phyloP scores from a whole-genome alignment of 2,888 invertebrate genomes.

The Harpalus rufipes region DNA sequence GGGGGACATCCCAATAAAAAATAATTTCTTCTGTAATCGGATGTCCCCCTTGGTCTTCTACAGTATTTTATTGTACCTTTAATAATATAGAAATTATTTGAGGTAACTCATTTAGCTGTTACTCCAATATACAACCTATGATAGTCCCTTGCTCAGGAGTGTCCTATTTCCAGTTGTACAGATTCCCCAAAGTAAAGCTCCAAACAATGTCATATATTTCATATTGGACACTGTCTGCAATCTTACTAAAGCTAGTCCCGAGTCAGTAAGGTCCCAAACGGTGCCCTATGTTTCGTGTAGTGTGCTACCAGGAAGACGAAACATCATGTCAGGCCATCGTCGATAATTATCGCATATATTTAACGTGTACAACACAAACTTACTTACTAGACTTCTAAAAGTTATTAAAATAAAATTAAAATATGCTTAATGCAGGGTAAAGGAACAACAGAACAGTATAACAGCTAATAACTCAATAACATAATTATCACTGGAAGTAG shows the following conservation, averaged over 20 bases:
- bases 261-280: neutral
- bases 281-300: constrained; percentile 67
- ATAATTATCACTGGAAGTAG: constrained; percentile 60
- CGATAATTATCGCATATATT: constrained; percentile 50
- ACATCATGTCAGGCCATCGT: constrained; percentile 70
- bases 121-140: no score
- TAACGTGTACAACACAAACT: constrained; percentile 65
- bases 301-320: constrained; percentile 77
- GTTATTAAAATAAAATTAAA: constrained; percentile 59
- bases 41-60: no score
- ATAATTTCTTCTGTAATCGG: no score
- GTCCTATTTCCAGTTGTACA: no score
- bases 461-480: constrained; percentile 63
- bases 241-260: neutral
- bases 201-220: no score
- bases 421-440: constrained; percentile 64
- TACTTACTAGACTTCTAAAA: constrained; percentile 58
- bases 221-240: neutral
- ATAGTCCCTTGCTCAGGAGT: no score
- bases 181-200: no score
- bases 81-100: no score
- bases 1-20: no score
- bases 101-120: no score
- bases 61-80: no score
- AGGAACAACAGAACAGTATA: constrained; percentile 64